These are phyloP conservation scores for Zaprionus africanus DNA, from an alignment of 1,140 invertebrate genomes.

Conservation along the genomic window DNA sequence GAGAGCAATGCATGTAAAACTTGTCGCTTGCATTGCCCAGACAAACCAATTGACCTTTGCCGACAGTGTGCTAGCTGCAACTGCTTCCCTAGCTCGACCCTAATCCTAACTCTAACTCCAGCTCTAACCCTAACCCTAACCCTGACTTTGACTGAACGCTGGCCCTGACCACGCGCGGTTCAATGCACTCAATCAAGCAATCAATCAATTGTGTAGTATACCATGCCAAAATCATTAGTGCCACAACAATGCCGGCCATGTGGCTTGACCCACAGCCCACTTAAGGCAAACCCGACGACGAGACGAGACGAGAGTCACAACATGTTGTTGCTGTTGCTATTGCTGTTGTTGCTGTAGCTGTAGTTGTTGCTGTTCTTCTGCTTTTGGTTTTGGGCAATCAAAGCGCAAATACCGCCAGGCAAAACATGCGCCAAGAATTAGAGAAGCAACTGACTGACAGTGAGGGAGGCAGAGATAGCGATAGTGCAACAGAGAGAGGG, in stretches of 20 bases:
- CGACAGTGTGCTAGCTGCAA: not conserved
- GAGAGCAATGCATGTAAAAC: slow-evolving; percentile 63
- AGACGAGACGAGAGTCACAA: not conserved
- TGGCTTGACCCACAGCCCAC: slow-evolving; percentile 78
- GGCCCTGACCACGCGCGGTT: slow-evolving; percentile 47
- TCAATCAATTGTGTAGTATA: slow-evolving; percentile 72
- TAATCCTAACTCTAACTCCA: slow-evolving; percentile 12
- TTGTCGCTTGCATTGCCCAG: slow-evolving; percentile 59
- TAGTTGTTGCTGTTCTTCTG: slow-evolving; percentile 41
- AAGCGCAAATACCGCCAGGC: slow-evolving; percentile 76
- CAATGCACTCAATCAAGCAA: slow-evolving; percentile 74
- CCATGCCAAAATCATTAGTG: slow-evolving; percentile 78
- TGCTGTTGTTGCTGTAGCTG: slow-evolving; percentile 15
- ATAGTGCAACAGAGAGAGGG: not conserved
- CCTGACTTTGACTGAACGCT: not conserved
- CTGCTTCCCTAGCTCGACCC: not conserved
- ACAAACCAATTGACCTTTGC: slow-evolving; percentile 76
- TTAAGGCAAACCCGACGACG: slow-evolving; percentile 51
- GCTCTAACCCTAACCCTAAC: slow-evolving; percentile 14
- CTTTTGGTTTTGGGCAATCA: slow-evolving; percentile 76
- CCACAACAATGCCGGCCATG: slow-evolving; percentile 70
- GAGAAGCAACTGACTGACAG: slow-evolving; percentile 23
- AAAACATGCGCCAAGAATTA: slow-evolving; percentile 68
- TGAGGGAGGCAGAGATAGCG: not conserved
- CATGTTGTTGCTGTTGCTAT: slow-evolving; percentile 25